Conservation (phyloP, 2,113 vertebrate genomes). For the Oncorhynchus clarkii region DNA sequence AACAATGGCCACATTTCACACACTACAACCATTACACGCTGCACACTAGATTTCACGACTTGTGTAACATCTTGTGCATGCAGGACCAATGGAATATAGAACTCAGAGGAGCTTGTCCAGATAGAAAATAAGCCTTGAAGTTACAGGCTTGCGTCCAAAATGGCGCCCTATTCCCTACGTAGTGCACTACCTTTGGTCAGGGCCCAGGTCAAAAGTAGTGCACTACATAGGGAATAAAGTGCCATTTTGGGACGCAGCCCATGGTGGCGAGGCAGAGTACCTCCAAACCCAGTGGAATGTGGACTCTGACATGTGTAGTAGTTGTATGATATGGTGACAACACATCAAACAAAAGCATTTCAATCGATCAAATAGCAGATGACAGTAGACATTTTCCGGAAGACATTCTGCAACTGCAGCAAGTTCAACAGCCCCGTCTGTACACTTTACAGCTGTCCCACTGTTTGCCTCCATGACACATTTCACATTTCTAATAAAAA, state of each 20-base stretch:
- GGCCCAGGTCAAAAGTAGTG: too few species aligned
- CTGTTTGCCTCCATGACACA: slow-evolving; percentile 54
- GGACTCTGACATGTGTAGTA: too few species aligned
- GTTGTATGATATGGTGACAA: neutral
- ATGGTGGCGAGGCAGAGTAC: neutral
- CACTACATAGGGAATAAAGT: too few species aligned
- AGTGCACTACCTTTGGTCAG: too few species aligned
- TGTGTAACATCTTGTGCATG: slow-evolving; percentile 32
- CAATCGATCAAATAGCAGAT: neutral
- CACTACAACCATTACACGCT: slow-evolving; percentile 25
- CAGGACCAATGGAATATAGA: neutral
- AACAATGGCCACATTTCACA: slow-evolving; percentile 50
- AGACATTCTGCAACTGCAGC: neutral
- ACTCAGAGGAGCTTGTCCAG: neutral
- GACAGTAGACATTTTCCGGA: neutral
- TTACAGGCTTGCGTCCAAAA: neutral
- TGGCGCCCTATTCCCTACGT: too few species aligned
- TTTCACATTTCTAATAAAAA: slow-evolving; percentile 56
- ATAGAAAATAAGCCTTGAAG: neutral
- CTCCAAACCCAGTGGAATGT: neutral
- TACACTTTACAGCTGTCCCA: slow-evolving; percentile 26
- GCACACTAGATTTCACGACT: slow-evolving; percentile 46
- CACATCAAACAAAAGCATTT: neutral
- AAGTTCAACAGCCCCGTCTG: slow-evolving; percentile 53
- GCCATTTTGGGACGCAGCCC: too few species aligned